phyloP scores from a whole-genome alignment of 1,140 invertebrate species.

The Drosophila sp. region DNA sequence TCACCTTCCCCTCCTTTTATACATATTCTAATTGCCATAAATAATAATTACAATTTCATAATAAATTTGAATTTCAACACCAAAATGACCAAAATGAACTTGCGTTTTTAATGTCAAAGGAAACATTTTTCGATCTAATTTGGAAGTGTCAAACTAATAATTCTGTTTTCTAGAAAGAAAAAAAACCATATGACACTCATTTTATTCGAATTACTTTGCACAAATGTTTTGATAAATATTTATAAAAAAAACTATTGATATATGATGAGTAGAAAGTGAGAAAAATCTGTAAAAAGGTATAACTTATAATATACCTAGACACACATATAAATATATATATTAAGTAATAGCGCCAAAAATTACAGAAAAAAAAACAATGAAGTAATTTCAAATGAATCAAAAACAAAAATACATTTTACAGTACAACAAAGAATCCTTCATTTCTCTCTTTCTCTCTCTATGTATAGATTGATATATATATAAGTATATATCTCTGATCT shows the following conservation, averaged over 20 bases:
- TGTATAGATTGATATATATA: slow-evolving; percentile 22
- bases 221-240: slow-evolving; percentile 30
- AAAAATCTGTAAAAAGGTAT: slow-evolving; percentile 37
- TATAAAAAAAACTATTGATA: slow-evolving; percentile 37
- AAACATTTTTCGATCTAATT: too few species aligned
- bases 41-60: too few species aligned
- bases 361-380: neutral
- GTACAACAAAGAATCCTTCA: slow-evolving; percentile 60
- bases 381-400: neutral
- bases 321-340: slow-evolving; percentile 33
- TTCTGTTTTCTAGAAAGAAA: slow-evolving; percentile 5
- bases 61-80: too few species aligned
- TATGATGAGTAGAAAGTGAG: slow-evolving; percentile 59
- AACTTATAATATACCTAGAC: slow-evolving; percentile 1
- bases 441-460: slow-evolving; percentile 9
- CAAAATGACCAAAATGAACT: too few species aligned
- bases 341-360: slow-evolving; percentile 45
- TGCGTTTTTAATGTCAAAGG: too few species aligned
- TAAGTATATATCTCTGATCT: neutral
- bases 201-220: slow-evolving; percentile 72
- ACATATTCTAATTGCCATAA: too few species aligned
- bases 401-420: slow-evolving; percentile 36
- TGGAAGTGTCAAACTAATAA: neutral
- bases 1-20: too few species aligned
- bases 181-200: slow-evolving; percentile 43